Evolutionary conservation across 2,797 vertebrate genomes (phyloP).

Genomic region (Simalia tracyae): DNA sequence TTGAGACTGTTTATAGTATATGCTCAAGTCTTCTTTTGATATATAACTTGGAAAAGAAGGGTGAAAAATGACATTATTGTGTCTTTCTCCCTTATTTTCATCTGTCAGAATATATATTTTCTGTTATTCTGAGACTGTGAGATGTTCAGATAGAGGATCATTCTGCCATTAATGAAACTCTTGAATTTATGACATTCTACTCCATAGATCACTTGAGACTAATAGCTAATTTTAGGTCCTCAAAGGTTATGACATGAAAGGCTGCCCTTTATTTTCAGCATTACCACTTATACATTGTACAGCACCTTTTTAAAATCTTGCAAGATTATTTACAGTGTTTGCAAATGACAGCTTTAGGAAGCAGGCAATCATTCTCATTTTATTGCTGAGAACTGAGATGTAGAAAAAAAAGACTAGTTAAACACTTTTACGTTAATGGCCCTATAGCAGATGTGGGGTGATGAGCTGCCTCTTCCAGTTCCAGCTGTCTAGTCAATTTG

Average conservation of each 20-base stretch:
- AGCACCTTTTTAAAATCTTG: background rate
- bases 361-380: background rate
- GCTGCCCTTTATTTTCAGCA: background rate
- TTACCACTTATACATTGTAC: background rate
- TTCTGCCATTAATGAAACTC: background rate
- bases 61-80: conserved; percentile 2
- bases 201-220: background rate
- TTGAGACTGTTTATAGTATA: conserved; percentile 17
- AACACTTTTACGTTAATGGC: background rate
- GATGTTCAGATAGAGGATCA: background rate
- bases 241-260: background rate
- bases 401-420: background rate
- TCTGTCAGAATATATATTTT: conserved; percentile 14
- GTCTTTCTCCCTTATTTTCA: background rate
- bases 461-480: background rate
- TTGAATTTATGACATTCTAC: conserved; percentile 8
- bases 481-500: background rate
- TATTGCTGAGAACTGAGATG: background rate
- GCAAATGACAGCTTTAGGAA: background rate
- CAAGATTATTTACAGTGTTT: background rate
- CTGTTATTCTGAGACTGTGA: conserved; percentile 13
- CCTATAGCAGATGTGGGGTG: background rate
- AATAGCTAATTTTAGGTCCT: background rate
- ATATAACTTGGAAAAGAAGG: conserved; percentile 28
- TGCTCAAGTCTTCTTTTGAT: conserved; percentile 28